Evolutionary conservation across 2,113 vertebrate genomes (phyloP), one percentile per base, ranked within the genome.

Genomic region (Ia io): DNA sequence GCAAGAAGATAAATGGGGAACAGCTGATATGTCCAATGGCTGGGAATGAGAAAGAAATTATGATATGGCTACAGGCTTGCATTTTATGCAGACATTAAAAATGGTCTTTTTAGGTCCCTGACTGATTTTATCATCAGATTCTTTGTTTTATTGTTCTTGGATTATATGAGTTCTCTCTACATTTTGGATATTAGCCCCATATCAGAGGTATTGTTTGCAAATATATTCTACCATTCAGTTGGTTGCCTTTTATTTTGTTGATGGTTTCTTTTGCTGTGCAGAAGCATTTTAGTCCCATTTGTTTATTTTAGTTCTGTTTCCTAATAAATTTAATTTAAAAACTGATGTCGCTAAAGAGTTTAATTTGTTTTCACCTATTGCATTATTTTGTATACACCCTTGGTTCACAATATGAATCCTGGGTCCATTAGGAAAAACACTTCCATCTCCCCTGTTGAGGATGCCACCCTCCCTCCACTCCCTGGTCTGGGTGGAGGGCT

Each of bases 301-400:
- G 42, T 82, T 63, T 63, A 63, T 32, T 28, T 80, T 40, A 59
- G 7, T 10, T 82, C 63, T 82, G 79, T 82, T 63, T 63, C 17
- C 37, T 59, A 83, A 63, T 44, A 83, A 63, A 44, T 83, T 83
- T 63, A 61, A 32, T 63, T 59, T 37, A 11, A 76, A 47, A 92
- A 86, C 74, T 40, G 53, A 67, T 25, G 6, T 28, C 17, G 69
- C 79, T 47, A 25, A 87, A 63, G 63, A 35, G 3, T 32, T 92
- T 65, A 42, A 25, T 40, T 59, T 28, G 49, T 74, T 59, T 35
- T 40, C 18, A 32, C 42, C 32, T 17, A 9, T 18, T 79, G 13
- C 44, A 28, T 28, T 12, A 25, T 17, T 49, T 59, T 51, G 14
- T 32, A 22, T 56, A 40, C 28, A 56, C 35, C 35, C 5, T 83